A percentile compares a stretch with the other conserved stretches of the same genome.
These are phyloP conservation scores for Actinia tenebrosa DNA, from an alignment of 64 coral and sea anemone species.

Conservation along the genomic window DNA sequence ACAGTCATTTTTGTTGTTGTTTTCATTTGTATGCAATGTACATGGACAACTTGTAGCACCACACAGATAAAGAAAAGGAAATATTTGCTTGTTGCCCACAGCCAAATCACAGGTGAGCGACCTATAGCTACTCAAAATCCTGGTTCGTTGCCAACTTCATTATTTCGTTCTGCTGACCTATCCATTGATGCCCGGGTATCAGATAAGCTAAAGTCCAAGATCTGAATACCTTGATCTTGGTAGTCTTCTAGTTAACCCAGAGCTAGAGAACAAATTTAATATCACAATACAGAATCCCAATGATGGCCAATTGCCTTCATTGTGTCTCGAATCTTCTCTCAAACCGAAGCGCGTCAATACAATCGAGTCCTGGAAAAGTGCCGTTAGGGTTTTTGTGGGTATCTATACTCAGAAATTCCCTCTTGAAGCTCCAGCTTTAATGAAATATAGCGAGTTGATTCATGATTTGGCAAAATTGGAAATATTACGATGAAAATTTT, in stretches of 20 bases:
- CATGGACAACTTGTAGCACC: no score
- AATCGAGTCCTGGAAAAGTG: neutral
- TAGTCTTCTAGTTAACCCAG: neutral
- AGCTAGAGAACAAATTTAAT: neutral
- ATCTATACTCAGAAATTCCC: conserved; percentile 27
- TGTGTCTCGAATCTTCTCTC: neutral
- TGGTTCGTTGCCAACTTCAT: no score
- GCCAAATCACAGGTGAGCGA: no score
- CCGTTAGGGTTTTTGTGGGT: neutral
- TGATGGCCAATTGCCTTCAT: neutral
- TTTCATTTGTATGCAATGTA: no score
- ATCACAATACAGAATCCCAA: neutral
- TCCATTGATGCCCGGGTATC: neutral
- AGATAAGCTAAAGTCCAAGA: neutral
- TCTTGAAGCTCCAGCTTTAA: conserved; percentile 16
- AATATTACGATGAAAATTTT: conserved; percentile 51
- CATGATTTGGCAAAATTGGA: conserved; percentile 30
- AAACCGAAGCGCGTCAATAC: neutral
- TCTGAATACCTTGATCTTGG: conserved; percentile 17
- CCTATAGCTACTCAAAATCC: no score
- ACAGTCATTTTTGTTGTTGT: no score
- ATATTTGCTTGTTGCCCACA: no score
- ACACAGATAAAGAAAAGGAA: no score
- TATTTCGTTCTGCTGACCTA: neutral
- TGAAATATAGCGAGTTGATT: conserved; percentile 39